Base-by-base conservation (phyloP, 2,113 vertebrate genomes). In the Oxygymnocypris stewartii region DNA sequence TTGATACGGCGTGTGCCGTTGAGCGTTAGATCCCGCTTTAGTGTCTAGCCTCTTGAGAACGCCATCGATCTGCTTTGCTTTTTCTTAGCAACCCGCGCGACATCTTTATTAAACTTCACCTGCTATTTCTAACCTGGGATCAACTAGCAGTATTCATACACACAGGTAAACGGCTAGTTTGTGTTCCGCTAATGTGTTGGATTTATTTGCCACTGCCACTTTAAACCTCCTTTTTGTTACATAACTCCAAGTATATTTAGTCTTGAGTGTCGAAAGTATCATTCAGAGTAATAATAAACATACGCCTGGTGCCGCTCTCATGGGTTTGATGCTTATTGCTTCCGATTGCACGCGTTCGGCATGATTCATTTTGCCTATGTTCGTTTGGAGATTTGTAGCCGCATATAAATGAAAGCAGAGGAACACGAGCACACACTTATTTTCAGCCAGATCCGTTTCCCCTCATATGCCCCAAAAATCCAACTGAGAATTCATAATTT, bases 401-500 rank as follows among this genome's bases (percentile, higher is more conserved):
- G 2, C 3, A 8, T 42, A 49, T 51, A 84, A 28, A 84, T n/a
- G 23, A 67, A n/a, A 75, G 74, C 84, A 85, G 37, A n/a, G n/a
- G n/a, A n/a, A n/a, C n/a, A n/a, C n/a, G n/a, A 49, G 63, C 35
- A 25, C 81, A n/a, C 65, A 37, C 47, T 67, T 75, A 67, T 79
- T 35, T 51, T 59, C 79, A 84, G 9, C 28, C 14, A 83, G 42
- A 71, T n/a, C 65, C 28, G 6, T 54, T 83, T 83, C 44, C 12
- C 63, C 81, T 71, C 63, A 51, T 37, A 42, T 71, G 63, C n/a
- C 65, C 79, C 40, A 18, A 47, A 81, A 67, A 82, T 63, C 79
- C 79, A 65, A 67, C 79, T 18, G 79, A 82, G 79, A 44, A 82
- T 82, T 82, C 63, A 83, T 71, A 71, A 83, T 83, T 83, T 83